phyloP scores from a whole-genome alignment of 2,113 vertebrate genomes.

The Ophiodon elongatus region DNA sequence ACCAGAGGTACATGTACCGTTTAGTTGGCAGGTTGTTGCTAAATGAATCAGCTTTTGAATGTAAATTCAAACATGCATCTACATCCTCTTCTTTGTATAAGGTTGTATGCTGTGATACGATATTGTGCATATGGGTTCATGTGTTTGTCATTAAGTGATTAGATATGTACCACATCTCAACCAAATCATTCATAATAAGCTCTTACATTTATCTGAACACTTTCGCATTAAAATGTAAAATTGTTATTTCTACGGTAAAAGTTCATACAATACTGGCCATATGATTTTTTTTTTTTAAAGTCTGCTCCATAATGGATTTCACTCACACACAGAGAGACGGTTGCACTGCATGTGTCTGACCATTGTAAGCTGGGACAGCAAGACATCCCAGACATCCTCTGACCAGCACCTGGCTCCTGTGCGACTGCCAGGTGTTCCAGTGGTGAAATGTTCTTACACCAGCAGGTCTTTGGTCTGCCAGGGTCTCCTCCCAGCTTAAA shows the following conservation, averaged over 20 bases:
- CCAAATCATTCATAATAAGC: neutral
- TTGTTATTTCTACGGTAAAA: neutral
- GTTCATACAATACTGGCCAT: neutral
- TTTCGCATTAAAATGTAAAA: neutral
- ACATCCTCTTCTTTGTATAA: neutral
- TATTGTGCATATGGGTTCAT: neutral
- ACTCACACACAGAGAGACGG: neutral
- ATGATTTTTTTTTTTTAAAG: neutral
- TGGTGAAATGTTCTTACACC: neutral
- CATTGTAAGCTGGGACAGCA: neutral
- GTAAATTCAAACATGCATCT: neutral
- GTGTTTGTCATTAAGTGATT: neutral
- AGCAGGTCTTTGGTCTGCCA: conserved; percentile 20
- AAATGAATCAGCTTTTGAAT: neutral
- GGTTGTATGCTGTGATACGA: neutral
- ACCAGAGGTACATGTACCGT: neutral
- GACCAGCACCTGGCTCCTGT: conserved; percentile 5
- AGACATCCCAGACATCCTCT: neutral
- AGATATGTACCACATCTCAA: neutral
- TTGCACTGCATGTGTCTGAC: neutral
- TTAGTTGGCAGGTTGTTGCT: neutral
- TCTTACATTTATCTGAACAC: neutral
- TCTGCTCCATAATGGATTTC: neutral
- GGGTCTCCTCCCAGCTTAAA: conserved; percentile 4
- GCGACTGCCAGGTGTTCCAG: conserved; percentile 1